Evolutionary conservation across 2,113 vertebrate species (phyloP).

Genomic region (Entomyzon cyanotis): DNA sequence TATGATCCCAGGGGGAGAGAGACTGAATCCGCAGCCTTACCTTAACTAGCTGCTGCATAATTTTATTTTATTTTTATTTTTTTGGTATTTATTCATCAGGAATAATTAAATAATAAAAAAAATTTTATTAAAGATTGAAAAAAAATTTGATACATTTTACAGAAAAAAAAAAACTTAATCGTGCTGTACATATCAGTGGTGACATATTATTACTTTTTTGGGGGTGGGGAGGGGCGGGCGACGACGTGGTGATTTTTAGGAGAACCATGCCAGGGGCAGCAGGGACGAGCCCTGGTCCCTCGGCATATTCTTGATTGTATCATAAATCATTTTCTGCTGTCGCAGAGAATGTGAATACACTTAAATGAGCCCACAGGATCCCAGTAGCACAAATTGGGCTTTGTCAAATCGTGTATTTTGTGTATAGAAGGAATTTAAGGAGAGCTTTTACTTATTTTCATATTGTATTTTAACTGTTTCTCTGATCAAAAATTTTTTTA

Average conservation of each 20-base stretch:
- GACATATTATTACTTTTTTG: conserved; percentile 79
- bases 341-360: conserved; percentile 91
- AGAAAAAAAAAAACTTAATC: conserved; percentile 73
- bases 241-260: conserved; percentile 75
- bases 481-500: conserved; percentile 86
- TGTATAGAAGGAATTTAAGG: conserved; percentile 99
- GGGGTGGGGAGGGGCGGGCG: conserved; percentile 63
- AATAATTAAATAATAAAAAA: conserved; percentile 78
- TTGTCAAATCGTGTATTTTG: conserved; percentile 92
- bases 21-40: conserved; percentile 88
- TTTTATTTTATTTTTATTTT: conserved; percentile 83
- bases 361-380: conserved; percentile 85
- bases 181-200: conserved; percentile 88
- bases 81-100: conserved; percentile 94
- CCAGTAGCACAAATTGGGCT: conserved; percentile 94
- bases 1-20: conserved; percentile 81
- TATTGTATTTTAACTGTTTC: conserved; percentile 98
- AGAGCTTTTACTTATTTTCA: conserved; percentile 99
- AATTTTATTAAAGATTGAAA: too few relatives aligned
- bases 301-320: conserved; percentile 82
- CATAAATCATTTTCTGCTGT: conserved; percentile 88
- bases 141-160: conserved; percentile 90
- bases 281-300: conserved; percentile 62
- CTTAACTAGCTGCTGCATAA: conserved; percentile 84
- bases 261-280: conserved; percentile 74